Conservation (phyloP, 2,888 invertebrate genomes). For the Malachius bipustulatus region DNA sequence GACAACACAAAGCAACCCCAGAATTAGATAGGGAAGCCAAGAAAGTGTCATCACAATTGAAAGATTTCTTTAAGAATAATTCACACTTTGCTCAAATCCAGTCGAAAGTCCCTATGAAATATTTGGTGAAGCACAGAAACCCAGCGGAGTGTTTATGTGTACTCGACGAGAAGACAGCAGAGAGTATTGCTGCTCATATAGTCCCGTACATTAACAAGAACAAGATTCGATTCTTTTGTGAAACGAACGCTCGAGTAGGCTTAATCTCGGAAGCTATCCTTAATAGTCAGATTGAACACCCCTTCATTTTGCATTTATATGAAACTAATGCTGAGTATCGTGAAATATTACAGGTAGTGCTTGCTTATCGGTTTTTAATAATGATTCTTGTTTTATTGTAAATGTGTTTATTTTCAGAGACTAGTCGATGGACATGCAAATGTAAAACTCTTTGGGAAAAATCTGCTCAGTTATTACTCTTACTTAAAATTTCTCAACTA, state of each 20-base stretch:
- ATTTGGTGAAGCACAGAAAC: conserved; percentile 15
- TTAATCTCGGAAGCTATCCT: conserved; percentile 49
- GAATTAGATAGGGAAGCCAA: too few relatives aligned
- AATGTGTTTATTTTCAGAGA: too few relatives aligned
- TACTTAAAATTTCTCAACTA: neutral
- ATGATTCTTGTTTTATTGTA: too few relatives aligned
- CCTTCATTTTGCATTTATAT: conserved; percentile 49
- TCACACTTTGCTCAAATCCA: conserved; percentile 13
- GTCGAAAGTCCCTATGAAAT: conserved; percentile 18
- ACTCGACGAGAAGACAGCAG: conserved; percentile 23
- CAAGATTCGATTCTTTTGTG: conserved; percentile 39
- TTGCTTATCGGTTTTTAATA: conserved; percentile 7
- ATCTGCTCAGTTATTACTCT: too few relatives aligned
- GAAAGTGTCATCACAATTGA: too few relatives aligned
- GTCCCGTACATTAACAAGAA: conserved; percentile 19
- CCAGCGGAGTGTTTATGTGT: conserved; percentile 24
- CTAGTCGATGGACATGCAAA: too few relatives aligned
- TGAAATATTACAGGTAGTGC: conserved; percentile 37
- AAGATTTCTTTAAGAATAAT: conserved; percentile 8
- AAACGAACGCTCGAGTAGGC: conserved; percentile 60
- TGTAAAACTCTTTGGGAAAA: too few relatives aligned
- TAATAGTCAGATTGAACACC: conserved; percentile 36
- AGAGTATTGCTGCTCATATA: conserved; percentile 21
- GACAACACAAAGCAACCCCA: neutral
- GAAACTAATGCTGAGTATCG: conserved; percentile 45